Base-by-base conservation (phyloP, 2,888 invertebrate genomes). In the Nipponacmea schrenckii region DNA sequence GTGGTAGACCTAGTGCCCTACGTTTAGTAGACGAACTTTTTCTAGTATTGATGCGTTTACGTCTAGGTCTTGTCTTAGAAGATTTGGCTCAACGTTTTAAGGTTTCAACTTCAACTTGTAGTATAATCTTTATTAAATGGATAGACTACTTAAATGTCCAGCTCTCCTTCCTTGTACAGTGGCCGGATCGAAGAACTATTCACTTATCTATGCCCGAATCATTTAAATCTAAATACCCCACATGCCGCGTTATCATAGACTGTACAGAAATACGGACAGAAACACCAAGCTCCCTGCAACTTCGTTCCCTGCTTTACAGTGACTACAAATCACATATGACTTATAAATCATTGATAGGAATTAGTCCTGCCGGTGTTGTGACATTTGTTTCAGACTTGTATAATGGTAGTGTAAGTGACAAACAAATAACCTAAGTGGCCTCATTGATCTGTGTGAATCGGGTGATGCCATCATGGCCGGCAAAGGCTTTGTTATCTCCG, bases 1-100 rank as follows among this genome's bases (percentile, higher is more conserved):
- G 45, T 45, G 71, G 71, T 14, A 20, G 73, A 10, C 73, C 73
- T 27, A 62, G 66, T 1, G 44, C 66, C 15, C 27, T 77, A 8
- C 46, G 74, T n/a, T 48, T 71, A 7, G 62, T 73, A 20, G 74
- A 77, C 67, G 77, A 74, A 46, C 70, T 77, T 69, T 75, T 71
- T 44, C 71, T 73, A 62, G 56, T 72, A 0, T n/a, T 74, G 7
- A 73, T 68, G 70, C 64, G 73, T 46, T 50, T 71, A 24, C 39
- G 74, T 15, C 45, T 76, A 12, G 73, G 72, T 0, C 45, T 74
- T 0, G 27, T 74, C 5, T 27, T 74, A 15, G 77, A 73, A 20
- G 68, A 74, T 48, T 70, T 74, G 27, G 74, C 72, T 17, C 20
- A 7, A 44, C 63, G 73, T 46, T 73, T 73, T 46, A 62, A 64